Percentiles rank a stretch among this genome's conserved stretches.
Conservation (phyloP, 2,888 invertebrate genomes). For the Parasteatoda lunata region DNA sequence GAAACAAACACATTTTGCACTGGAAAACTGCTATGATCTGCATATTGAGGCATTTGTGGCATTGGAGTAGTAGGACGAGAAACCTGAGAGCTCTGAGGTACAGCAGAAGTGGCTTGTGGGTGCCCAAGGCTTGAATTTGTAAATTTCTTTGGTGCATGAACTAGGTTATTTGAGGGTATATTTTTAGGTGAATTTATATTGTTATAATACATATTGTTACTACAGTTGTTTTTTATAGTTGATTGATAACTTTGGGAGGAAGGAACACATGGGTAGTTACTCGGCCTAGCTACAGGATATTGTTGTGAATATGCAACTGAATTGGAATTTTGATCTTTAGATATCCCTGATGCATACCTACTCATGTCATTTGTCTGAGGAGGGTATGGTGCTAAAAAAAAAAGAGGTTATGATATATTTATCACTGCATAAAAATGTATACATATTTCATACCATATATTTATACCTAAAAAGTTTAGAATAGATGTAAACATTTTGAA, state of each 20-base stretch:
- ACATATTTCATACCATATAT: too few relatives aligned
- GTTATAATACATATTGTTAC: slow-evolving; percentile 50
- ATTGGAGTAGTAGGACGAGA: slow-evolving; percentile 44
- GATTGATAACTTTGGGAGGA: slow-evolving; percentile 48
- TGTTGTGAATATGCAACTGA: slow-evolving; percentile 47
- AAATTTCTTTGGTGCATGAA: slow-evolving; percentile 51
- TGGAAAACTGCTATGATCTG: slow-evolving; percentile 46
- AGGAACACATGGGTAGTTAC: slow-evolving; percentile 37
- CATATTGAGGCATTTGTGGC: slow-evolving; percentile 62
- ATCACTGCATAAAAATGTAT: not conserved
- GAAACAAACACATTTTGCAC: slow-evolving; percentile 55
- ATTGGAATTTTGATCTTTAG: slow-evolving; percentile 54
- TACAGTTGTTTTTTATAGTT: slow-evolving; percentile 31
- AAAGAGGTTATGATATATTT: slow-evolving; percentile 3
- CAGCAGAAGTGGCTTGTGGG: slow-evolving; percentile 34
- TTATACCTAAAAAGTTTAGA: too few relatives aligned
- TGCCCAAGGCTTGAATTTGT: slow-evolving; percentile 51
- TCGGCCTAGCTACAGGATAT: slow-evolving; percentile 52
- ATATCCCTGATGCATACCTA: slow-evolving; percentile 42
- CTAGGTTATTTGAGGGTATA: slow-evolving; percentile 26
- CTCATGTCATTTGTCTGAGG: slow-evolving; percentile 53
- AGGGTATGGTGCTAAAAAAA: slow-evolving; percentile 45
- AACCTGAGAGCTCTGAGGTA: slow-evolving; percentile 54
- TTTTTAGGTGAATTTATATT: slow-evolving; percentile 42
- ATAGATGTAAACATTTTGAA: too few relatives aligned